These are phyloP conservation scores for Ceyx margarethae DNA, from an alignment of 2,113 vertebrate genomes.

Conservation along the genomic window DNA sequence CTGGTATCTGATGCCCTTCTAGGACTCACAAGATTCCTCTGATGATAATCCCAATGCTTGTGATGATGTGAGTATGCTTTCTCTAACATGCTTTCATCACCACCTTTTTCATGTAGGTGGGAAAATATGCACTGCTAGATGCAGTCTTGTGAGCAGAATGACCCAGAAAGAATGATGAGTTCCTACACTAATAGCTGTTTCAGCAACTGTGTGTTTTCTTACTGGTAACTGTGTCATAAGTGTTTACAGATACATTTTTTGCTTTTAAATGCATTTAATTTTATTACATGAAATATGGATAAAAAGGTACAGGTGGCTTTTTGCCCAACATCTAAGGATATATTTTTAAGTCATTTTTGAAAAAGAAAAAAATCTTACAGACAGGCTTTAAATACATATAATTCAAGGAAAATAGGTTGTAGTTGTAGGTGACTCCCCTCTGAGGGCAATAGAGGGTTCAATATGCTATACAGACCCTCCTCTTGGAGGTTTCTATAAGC, in stretches of 20 bases:
- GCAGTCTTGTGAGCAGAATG: background rate
- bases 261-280: background rate
- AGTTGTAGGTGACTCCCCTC: background rate
- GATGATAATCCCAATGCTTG: slow-evolving; percentile 19
- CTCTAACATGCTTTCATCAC: background rate
- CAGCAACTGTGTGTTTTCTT: background rate
- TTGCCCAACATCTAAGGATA: background rate
- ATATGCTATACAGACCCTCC: background rate
- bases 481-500: background rate
- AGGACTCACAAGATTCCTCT: slow-evolving; percentile 41
- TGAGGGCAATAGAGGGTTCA: background rate
- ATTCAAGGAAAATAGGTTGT: background rate
- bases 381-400: background rate
- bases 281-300: background rate
- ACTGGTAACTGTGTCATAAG: background rate
- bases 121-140: background rate
- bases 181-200: background rate
- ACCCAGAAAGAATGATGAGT: background rate
- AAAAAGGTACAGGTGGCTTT: background rate
- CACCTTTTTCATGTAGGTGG: background rate
- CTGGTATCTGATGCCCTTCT: background rate
- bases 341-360: background rate
- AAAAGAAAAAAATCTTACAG: background rate
- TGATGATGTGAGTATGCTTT: slow-evolving; percentile 52
- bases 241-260: background rate